Percentiles rank a stretch among this genome's conserved stretches.
phyloP scores from a whole-genome alignment of 2,888 invertebrate species.

The Tipula vernalis region DNA sequence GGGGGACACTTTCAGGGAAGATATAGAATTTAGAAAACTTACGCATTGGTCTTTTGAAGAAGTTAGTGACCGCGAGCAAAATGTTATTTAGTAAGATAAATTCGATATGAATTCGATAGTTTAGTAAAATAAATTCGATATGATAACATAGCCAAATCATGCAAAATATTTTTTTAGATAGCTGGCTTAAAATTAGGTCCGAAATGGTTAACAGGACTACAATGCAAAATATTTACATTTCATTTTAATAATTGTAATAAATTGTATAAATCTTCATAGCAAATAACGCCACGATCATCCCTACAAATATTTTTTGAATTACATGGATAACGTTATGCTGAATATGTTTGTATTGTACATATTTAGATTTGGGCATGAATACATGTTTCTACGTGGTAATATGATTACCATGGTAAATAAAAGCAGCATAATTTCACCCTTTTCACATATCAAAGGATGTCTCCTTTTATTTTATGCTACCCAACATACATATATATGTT shows the following conservation, averaged over 20 bases:
- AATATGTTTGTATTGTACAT: not conserved
- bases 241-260: not conserved
- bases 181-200: too few relatives aligned
- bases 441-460: not conserved
- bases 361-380: not conserved
- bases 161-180: too few relatives aligned
- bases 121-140: too few relatives aligned
- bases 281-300: not conserved
- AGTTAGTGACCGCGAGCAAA: too few relatives aligned
- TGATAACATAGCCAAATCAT: too few relatives aligned
- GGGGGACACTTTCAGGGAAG: too few relatives aligned
- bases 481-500: not conserved
- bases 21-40: too few relatives aligned
- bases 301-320: not conserved
- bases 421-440: not conserved
- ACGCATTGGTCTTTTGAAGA: too few relatives aligned
- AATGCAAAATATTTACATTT: not conserved
- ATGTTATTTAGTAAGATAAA: too few relatives aligned
- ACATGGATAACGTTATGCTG: not conserved
- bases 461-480: not conserved
- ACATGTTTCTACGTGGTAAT: not conserved
- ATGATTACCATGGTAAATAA: not conserved
- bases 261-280: not conserved
- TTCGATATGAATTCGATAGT: too few relatives aligned
- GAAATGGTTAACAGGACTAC: too few relatives aligned